Evolutionary conservation across 2,113 vertebrate species (phyloP), one percentile per base, ranked within the genome.

Genomic region (Actenoides hombroni): DNA sequence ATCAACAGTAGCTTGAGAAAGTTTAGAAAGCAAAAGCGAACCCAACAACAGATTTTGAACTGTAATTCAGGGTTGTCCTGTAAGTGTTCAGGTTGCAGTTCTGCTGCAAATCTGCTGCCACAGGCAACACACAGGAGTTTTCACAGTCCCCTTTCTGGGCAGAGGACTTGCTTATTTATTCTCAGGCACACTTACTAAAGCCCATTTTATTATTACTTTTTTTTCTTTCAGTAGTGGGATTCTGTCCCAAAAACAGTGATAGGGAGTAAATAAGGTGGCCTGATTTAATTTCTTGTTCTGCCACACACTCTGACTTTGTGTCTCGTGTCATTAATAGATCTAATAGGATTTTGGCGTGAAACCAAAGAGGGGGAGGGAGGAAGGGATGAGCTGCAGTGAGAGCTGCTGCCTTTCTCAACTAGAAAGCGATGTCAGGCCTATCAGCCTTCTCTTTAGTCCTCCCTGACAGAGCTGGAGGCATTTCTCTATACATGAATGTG

Each of bases 401-500:
- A 92, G 80, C 88, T 95, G 87, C 92, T 89, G 92, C 75, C 83
- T 95, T 86, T 94, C 86, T 90, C 83, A 31, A 88, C 78, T 95
- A 53, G 17, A 91, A 97, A 95, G 92, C 1, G 0, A 65, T 84
- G 96, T 96, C 94, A 94, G 92, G 88, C 82, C 84, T 90, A 89
- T 96, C 95, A 92, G 71, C 84, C 84, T 88, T 73, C 92, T 88
- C 93, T 97, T 92, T 83, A 95, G 97, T 95, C 80, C 91, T 90
- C 78, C 31, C 84, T 98, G 98, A 97, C 97, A 91, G 94, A 95
- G 88, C 96, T 94, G 91, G 94, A 96, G 98, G 97, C 97, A 97
- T 93, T 97, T 97, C 91, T 94, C 98, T 98, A 35, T 98, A 96
- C 98, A 92, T 91, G 96, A 82, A 97, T 97, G 95, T 98, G 98